Evolutionary conservation across 2,888 invertebrate species (phyloP).

Genomic region (Leptinotarsa juncta): DNA sequence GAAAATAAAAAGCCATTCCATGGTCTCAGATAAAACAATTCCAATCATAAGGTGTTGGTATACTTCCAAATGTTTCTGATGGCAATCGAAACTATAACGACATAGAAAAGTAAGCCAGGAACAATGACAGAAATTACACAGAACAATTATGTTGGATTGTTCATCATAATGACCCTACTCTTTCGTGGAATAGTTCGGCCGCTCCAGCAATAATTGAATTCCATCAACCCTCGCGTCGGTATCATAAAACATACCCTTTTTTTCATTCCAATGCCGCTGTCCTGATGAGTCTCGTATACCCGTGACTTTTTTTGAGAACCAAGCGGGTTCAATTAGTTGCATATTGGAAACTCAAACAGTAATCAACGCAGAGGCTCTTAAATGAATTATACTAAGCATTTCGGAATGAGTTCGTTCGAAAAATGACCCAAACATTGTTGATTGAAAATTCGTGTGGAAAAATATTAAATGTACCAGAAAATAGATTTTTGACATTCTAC

Average conservation of each 20-base stretch:
- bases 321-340: neutral
- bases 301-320: neutral
- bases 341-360: neutral
- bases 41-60: no score
- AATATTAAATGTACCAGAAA: no score
- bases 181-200: neutral
- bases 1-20: no score
- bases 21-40: no score
- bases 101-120: neutral
- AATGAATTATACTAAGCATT: neutral
- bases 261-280: neutral
- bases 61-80: neutral
- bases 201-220: neutral
- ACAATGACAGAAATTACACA: neutral
- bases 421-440: no score
- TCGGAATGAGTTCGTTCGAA: no score
- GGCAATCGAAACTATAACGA: no score
- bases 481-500: no score
- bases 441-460: neutral
- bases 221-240: neutral
- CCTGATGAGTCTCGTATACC: neutral
- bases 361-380: neutral
- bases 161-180: neutral
- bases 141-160: neutral
- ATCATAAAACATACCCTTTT: conserved; percentile 1